Percentiles rank a stretch among this genome's conserved stretches.
These are phyloP conservation scores for Meloe dianella DNA, from an alignment of 2,888 invertebrate genomes.

Conservation along the genomic window DNA sequence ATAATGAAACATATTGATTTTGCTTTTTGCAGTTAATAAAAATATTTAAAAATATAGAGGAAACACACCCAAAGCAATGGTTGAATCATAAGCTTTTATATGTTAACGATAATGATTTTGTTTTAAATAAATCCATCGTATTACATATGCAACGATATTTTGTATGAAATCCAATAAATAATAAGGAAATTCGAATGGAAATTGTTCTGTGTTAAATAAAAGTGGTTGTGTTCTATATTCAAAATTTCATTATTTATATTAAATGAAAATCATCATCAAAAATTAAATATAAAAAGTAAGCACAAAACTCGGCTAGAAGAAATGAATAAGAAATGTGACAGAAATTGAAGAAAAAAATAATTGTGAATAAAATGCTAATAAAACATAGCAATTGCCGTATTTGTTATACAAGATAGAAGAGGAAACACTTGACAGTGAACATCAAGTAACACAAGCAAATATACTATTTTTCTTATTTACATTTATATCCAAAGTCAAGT, in stretches of 20 bases:
- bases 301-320: neutral
- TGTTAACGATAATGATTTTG: no score
- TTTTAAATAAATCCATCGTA: no score
- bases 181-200: constrained; percentile 8
- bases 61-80: no score
- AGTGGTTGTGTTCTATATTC: constrained; percentile 10
- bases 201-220: neutral
- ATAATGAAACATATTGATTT: no score
- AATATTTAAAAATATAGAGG: no score
- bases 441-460: constrained; percentile 17
- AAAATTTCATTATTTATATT: constrained; percentile 1
- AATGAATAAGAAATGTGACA: neutral
- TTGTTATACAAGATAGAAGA: constrained; percentile 16
- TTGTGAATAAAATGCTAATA: constrained; percentile 20
- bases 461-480: constrained; percentile 27
- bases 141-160: constrained; percentile 8
- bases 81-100: no score
- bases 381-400: constrained; percentile 13
- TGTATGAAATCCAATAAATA: constrained; percentile 10
- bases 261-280: neutral
- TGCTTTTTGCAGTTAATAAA: no score
- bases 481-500: constrained; percentile 31
- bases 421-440: constrained; percentile 25
- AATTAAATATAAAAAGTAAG: neutral
- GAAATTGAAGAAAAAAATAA: neutral